Base-by-base conservation (phyloP, 2,888 invertebrate species). In the Napeogenes inachia region DNA sequence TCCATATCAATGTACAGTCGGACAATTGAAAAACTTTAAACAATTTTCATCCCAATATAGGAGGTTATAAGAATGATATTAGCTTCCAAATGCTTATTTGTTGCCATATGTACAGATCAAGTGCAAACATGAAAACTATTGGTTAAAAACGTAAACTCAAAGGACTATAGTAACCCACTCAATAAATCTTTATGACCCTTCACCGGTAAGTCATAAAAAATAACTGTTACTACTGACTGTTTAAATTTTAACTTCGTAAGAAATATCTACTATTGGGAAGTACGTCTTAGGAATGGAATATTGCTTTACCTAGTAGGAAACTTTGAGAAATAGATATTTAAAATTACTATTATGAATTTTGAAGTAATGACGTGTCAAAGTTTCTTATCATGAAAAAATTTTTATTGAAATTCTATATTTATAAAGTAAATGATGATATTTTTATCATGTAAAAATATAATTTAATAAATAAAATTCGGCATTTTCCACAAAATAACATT, bases 121-220 rank as follows among this genome's bases (percentile, higher is more conserved):
- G 75, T 77, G 72, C 71, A 59, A 73, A 77, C 78, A 59, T 71
- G 74, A 74, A 61, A 61, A 57, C 65, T 67, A 56, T 68, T 66
- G 65, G 64, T 67, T 67, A 54, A 61, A 59, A 63, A 68, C 68
- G 67, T 42, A 73, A 72, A 72, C 67, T 64, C 67, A 68, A 70
- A 67, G 69, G 67, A 70, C 73, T 73, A 64, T 71, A 71, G 77
- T 78, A 75, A 76, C 74, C 74, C 70, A 73, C 64, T 70, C 73
- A 69, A 77, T 82, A 79, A 81, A 81, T 32, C 67, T 86, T 85
- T 82, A 84, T 75, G 72, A 61, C 69, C 57, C 64, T 64, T 69
- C 70, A 71, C 73, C 72, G 68, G 67, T 70, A 66, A 69, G 65
- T 60, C 70, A 66, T 73, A 79, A 80, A 80, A 76, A 42, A 53